A percentile compares a stretch with the other conserved stretches of the same genome.
Evolutionary conservation across 2,888 invertebrate genomes (phyloP).

Genomic region (Melanophora roralis): DNA sequence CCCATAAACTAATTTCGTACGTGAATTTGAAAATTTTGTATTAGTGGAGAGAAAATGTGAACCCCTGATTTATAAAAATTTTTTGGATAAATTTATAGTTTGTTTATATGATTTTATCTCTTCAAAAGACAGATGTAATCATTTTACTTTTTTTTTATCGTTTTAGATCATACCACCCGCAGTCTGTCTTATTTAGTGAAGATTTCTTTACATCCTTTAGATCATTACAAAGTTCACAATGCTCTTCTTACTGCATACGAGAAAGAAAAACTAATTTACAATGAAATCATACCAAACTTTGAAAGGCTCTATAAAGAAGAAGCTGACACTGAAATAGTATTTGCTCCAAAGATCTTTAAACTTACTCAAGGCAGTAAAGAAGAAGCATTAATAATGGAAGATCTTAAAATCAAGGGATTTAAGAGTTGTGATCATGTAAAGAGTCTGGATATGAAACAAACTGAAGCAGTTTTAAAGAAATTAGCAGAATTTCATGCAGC

Average conservation of each 20-base stretch:
- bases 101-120: too few relatives aligned
- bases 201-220: slow-evolving; percentile 42
- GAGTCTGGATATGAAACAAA: slow-evolving; percentile 70
- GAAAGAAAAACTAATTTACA: slow-evolving; percentile 72
- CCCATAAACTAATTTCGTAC: too few relatives aligned
- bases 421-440: slow-evolving; percentile 64
- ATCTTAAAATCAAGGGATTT: slow-evolving; percentile 65
- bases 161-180: slow-evolving; percentile 54
- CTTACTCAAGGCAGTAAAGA: slow-evolving; percentile 64
- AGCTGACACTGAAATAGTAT: slow-evolving; percentile 65
- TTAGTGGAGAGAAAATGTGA: too few relatives aligned
- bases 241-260: slow-evolving; percentile 67
- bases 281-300: slow-evolving; percentile 70
- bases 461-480: slow-evolving; percentile 67
- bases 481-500: slow-evolving; percentile 73
- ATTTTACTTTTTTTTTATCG: too few relatives aligned
- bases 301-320: slow-evolving; percentile 68
- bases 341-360: slow-evolving; percentile 69
- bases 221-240: slow-evolving; percentile 47
- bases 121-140: too few relatives aligned
- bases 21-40: too few relatives aligned
- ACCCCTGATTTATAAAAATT: too few relatives aligned
- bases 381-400: slow-evolving; percentile 65
- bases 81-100: too few relatives aligned
- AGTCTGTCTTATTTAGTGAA: slow-evolving; percentile 65